Evolutionary conservation across 2,113 vertebrate genomes (phyloP).

Genomic region (Ahaetulla prasina): DNA sequence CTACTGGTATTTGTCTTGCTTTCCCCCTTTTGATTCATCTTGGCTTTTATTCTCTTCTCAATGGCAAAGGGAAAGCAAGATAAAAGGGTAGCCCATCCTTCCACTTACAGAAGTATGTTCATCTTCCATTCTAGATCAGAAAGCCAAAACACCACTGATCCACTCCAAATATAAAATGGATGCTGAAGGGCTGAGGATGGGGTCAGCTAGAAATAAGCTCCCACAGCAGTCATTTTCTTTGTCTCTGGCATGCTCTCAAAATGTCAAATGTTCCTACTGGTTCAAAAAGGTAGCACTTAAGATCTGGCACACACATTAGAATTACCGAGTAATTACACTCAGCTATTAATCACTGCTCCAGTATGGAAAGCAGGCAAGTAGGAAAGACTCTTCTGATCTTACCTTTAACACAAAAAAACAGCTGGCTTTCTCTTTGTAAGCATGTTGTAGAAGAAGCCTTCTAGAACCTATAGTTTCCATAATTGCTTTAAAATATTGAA

Average conservation of each 20-base stretch:
- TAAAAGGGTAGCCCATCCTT: background rate
- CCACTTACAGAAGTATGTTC: background rate
- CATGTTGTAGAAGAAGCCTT: fast-evolving
- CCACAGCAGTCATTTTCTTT: background rate
- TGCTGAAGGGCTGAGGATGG: background rate
- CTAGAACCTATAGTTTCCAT: background rate
- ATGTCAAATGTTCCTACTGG: background rate
- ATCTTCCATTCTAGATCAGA: background rate
- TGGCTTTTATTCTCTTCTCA: background rate
- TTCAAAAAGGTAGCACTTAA: background rate
- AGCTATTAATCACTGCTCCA: background rate
- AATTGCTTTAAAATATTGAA: background rate
- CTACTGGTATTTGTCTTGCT: background rate
- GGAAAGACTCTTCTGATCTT: background rate
- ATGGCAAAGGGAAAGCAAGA: background rate
- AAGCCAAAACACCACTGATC: background rate
- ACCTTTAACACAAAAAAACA: background rate
- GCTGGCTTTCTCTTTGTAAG: background rate
- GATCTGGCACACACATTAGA: background rate
- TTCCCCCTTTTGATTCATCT: background rate
- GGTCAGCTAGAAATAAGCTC: background rate
- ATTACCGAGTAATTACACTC: background rate
- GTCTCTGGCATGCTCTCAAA: background rate
- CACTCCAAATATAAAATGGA: background rate
- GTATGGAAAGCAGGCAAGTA: background rate